These are phyloP conservation scores for Arothron firmamentum DNA, from an alignment of 2,113 vertebrate species.

Conservation along the genomic window DNA sequence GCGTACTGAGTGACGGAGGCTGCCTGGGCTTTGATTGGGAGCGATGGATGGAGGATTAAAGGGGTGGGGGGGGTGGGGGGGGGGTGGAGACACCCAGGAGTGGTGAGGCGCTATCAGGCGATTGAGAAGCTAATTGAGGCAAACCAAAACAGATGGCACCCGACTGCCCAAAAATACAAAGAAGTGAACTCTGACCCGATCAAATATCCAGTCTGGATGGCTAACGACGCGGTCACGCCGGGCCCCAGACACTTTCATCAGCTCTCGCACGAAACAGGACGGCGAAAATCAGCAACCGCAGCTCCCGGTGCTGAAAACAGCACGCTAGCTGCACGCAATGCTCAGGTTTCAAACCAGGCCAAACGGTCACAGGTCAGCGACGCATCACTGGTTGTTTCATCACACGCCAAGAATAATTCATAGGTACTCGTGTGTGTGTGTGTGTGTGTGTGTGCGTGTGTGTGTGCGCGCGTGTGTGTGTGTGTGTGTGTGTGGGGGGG, in stretches of 20 bases:
- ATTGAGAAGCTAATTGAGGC: constrained; percentile 46
- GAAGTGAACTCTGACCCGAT: constrained; percentile 10
- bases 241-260: constrained; percentile 36
- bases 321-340: constrained; percentile 11
- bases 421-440: neutral
- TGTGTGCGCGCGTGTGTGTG: too few relatives aligned
- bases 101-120: constrained; percentile 18
- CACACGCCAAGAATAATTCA: constrained; percentile 48
- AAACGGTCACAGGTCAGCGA: constrained; percentile 25
- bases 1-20: constrained; percentile 67
- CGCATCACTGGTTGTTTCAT: constrained; percentile 45
- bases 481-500: too few relatives aligned
- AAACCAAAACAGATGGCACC: constrained; percentile 51
- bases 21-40: constrained; percentile 51
- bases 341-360: constrained; percentile 5
- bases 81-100: too few relatives aligned
- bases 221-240: constrained; percentile 16
- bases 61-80: constrained; percentile 9
- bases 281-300: too few relatives aligned
- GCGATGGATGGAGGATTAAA: constrained; percentile 49
- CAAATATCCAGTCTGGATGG: constrained; percentile 27
- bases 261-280: constrained; percentile 25
- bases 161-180: constrained; percentile 18
- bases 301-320: constrained; percentile 14
- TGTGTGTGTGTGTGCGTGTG: too few relatives aligned